A percentile compares a stretch with the other conserved stretches of the same genome.
Evolutionary conservation across 2,113 vertebrate species (phyloP).

Genomic region (Aegithalos caudatus): DNA sequence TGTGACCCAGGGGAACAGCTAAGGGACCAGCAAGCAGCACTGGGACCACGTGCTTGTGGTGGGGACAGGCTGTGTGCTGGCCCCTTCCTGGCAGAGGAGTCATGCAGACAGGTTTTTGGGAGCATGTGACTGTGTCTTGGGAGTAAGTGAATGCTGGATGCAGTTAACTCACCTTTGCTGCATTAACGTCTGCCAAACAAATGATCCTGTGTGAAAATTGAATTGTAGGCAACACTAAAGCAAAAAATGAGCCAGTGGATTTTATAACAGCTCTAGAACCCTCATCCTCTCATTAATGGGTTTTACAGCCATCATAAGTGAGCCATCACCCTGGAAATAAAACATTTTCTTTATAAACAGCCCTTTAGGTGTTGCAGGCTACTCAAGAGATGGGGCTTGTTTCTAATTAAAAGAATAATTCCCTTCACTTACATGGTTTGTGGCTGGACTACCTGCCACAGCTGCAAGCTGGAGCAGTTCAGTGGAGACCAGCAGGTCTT

Average conservation of each 20-base stretch:
- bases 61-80: not conserved
- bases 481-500: not conserved
- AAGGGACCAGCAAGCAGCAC: not conserved
- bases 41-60: fast-evolving
- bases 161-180: not conserved
- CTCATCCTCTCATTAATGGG: not conserved
- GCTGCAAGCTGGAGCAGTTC: not conserved
- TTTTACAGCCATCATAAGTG: not conserved
- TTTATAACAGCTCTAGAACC: not conserved
- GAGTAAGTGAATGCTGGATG: not conserved
- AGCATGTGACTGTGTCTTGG: not conserved
- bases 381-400: not conserved
- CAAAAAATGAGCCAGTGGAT: not conserved
- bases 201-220: not conserved
- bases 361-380: not conserved
- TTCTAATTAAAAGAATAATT: conserved; percentile 6
- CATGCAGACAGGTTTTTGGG: not conserved
- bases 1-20: not conserved
- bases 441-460: not conserved
- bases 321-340: conserved; percentile 19
- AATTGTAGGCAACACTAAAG: not conserved
- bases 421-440: not conserved
- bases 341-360: not conserved
- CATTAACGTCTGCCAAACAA: not conserved
- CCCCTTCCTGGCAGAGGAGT: not conserved